Base-by-base conservation (phyloP, 64 coral and sea anemone genomes). In the Catalaphyllia jardinei region DNA sequence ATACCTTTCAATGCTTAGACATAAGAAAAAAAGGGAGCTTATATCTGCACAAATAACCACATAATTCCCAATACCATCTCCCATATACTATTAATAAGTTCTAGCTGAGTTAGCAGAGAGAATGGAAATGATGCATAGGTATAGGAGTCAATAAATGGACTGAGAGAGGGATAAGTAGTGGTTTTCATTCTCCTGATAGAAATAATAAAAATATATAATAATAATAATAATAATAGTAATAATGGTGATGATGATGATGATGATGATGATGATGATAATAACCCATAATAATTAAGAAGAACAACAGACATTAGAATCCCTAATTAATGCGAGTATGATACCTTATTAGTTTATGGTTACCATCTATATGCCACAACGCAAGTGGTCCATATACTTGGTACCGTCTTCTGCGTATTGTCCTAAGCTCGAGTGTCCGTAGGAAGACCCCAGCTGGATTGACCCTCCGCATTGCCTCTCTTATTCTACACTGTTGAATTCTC, bases 271-370 rank as follows among this genome's bases (percentile, higher is more conserved):
- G n/a, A 20, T 64, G 19, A 46, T 76, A 4, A 50, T 35, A 76
- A 46, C n/a, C 46, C 6, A 8, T 74, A 27, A 27, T 17, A 29
- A 74, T 33, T 31, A 14, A 31, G 4, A 74, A 39, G 38, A 50
- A 76, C 2, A 17, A 39, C 14, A 22, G 31, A 76, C 13, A 24
- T 20, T 24, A 50, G 12, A 50, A 20, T 46, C 33, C 18, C 13
- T 76, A 50, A 76, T 46, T 76, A 76, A 76, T 20, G 18, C 33
- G 33, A 35, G 19, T 18, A 76, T 30, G 71, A 46, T 92, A 92
- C 83, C 90, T 92, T 78, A 92, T 92, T 17, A 91, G 59, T 14
- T 91, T 86, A 51, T 91, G 89, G 57, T 91, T 84, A 20, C 72
- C 80, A 67, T 91, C 80, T 25, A 91, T 82, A 42, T 91, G 80